phyloP scores from a whole-genome alignment of 2,888 invertebrate species.

The Pimpla rufipes region DNA sequence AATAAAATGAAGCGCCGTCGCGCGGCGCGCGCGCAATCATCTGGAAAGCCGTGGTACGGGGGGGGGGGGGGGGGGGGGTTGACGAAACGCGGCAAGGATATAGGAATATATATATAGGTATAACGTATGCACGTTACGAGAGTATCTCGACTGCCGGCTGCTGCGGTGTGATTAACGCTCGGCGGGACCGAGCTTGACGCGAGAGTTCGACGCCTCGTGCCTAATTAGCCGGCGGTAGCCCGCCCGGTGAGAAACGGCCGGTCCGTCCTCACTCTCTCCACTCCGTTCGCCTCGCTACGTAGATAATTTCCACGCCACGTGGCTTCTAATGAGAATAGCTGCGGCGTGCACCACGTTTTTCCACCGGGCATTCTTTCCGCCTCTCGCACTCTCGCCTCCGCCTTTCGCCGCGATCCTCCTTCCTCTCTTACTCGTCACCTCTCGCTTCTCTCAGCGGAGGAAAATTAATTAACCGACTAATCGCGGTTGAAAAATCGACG shows the following conservation, averaged over 20 bases:
- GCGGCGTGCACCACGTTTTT: slow-evolving; percentile 72
- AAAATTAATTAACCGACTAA: slow-evolving; percentile 49
- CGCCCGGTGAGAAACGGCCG: slow-evolving; percentile 74
- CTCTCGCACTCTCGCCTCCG: slow-evolving; percentile 30
- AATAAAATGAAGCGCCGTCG: slow-evolving; percentile 29
- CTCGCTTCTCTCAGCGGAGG: slow-evolving; percentile 23
- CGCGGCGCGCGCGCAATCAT: slow-evolving; percentile 27
- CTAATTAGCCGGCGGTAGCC: slow-evolving; percentile 79
- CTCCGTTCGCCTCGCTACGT: slow-evolving; percentile 68
- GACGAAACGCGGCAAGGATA: slow-evolving; percentile 38
- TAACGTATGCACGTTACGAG: not conserved
- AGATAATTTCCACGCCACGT: slow-evolving; percentile 81
- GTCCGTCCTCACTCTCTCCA: slow-evolving; percentile 70
- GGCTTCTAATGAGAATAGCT: slow-evolving; percentile 79
- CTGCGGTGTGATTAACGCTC: slow-evolving; percentile 72
- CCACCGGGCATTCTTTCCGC: slow-evolving; percentile 58
- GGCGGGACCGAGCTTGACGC: slow-evolving; percentile 67
- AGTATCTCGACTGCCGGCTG: slow-evolving; percentile 55
- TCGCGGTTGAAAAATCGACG: not conserved
- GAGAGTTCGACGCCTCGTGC: slow-evolving; percentile 80
- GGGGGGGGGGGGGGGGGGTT: too few relatives aligned
- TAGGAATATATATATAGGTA: slow-evolving; percentile 15
- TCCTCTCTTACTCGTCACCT: slow-evolving; percentile 53
- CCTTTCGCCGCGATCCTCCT: slow-evolving; percentile 37
- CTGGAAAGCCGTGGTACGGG: slow-evolving; percentile 53